Conservation (phyloP, 2,797 vertebrate species). For the Xiphophorus birchmanni region DNA sequence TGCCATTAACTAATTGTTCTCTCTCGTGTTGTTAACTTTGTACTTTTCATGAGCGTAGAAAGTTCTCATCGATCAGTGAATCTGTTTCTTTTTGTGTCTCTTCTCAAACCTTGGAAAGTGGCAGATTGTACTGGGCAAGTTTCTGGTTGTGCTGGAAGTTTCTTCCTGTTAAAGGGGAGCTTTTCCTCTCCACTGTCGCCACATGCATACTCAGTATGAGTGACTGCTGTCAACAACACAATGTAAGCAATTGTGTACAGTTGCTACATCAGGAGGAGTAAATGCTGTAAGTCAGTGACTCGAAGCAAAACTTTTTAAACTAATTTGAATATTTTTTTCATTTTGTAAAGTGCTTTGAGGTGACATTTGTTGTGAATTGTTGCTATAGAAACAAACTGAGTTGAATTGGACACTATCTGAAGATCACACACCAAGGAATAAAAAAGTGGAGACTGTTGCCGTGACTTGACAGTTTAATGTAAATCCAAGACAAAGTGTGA, state of each 20-base stretch:
- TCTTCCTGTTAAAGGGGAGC: background rate
- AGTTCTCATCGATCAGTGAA: background rate
- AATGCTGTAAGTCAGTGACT: background rate
- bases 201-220: background rate
- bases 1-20: background rate
- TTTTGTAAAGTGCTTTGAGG: background rate
- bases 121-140: background rate
- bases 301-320: background rate
- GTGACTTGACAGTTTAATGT: slow-evolving; percentile 99
- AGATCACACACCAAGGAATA: slow-evolving; percentile 12
- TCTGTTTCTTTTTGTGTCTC: background rate
- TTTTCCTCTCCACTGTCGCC: background rate
- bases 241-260: background rate
- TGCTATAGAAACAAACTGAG: background rate
- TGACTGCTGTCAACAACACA: background rate
- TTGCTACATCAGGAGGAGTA: background rate
- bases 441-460: slow-evolving; percentile 70
- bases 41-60: background rate
- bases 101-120: background rate
- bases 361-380: background rate
- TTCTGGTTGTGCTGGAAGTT: background rate
- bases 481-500: slow-evolving; percentile 99
- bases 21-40: background rate
- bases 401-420: background rate
- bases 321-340: background rate